phyloP scores from a whole-genome alignment of 2,113 vertebrate species.

The Thamnaconus septentrionalis region DNA sequence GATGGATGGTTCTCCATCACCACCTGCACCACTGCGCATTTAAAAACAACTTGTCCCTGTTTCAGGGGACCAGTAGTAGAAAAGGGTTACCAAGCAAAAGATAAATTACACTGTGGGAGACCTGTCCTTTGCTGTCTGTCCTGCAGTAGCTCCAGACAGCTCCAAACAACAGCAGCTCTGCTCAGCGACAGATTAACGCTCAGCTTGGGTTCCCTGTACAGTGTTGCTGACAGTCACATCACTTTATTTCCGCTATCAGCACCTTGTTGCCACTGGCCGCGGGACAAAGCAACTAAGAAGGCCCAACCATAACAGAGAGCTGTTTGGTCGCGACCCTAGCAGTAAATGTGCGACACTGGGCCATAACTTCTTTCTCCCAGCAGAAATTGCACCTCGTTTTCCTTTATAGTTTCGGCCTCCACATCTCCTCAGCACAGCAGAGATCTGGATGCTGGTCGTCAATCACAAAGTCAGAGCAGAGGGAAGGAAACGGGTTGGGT shows the following conservation, averaged over 20 bases:
- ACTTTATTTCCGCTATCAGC: conserved; percentile 44
- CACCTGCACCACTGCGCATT: too few relatives aligned
- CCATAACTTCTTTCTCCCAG: conserved; percentile 49
- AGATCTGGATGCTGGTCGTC: conserved; percentile 26
- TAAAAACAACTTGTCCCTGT: too few relatives aligned
- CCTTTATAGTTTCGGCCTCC: conserved; percentile 47
- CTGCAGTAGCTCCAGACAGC: background rate
- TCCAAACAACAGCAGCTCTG: conserved; percentile 3
- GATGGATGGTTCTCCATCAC: too few relatives aligned
- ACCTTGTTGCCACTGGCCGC: conserved; percentile 20
- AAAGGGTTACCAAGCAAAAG: too few relatives aligned
- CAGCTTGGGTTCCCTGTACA: conserved; percentile 7
- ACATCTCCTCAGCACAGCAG: conserved; percentile 45
- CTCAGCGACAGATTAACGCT: conserved; percentile 18
- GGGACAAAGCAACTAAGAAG: conserved; percentile 51
- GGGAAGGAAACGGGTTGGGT: conserved; percentile 17
- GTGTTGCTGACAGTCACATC: conserved; percentile 29
- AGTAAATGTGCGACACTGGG: conserved; percentile 40
- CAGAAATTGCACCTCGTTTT: conserved; percentile 56
- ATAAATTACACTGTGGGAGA: background rate
- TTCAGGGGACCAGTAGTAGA: too few relatives aligned
- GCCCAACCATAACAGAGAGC: conserved; percentile 42
- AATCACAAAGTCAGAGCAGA: conserved; percentile 52
- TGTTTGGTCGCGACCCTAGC: conserved; percentile 24
- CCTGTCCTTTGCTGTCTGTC: background rate